These are phyloP conservation scores for Vicugna pacos DNA, from an alignment of 2,113 vertebrate species.

Conservation along the genomic window DNA sequence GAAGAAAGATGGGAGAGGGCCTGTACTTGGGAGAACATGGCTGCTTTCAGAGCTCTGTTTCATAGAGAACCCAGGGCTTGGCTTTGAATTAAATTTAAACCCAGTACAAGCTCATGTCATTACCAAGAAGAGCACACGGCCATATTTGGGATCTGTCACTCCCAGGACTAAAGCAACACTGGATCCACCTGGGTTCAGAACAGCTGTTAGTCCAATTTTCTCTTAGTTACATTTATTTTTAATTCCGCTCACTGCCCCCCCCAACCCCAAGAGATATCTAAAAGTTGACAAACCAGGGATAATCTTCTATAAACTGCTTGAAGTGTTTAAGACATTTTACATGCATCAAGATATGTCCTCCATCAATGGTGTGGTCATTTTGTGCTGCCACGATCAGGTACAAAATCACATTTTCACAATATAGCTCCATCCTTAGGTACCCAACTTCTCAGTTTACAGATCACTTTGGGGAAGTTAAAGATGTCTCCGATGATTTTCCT, in stretches of 20 bases:
- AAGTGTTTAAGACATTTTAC: background rate
- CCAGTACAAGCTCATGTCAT: background rate
- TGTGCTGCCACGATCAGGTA: background rate
- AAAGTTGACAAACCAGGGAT: background rate
- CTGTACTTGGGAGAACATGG: constrained; percentile 62
- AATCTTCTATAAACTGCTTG: background rate
- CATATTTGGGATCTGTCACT: background rate
- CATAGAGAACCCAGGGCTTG: constrained; percentile 12
- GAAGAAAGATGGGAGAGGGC: constrained; percentile 63
- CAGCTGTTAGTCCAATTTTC: background rate
- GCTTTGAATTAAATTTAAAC: constrained; percentile 62
- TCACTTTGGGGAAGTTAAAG: background rate
- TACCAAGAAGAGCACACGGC: background rate
- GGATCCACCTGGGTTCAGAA: background rate
- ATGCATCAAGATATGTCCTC: background rate
- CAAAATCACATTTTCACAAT: background rate
- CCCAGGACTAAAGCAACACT: background rate
- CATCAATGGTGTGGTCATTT: background rate
- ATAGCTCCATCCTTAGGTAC: background rate
- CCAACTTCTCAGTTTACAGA: background rate
- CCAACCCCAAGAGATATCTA: background rate
- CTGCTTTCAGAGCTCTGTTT: constrained; percentile 66
- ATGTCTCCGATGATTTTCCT: background rate
- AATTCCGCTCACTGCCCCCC: background rate
- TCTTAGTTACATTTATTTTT: constrained; percentile 39